A percentile compares a stretch with the other conserved stretches of the same genome.
phyloP scores from a whole-genome alignment of 2,113 vertebrate species.

The Parotia lawesii region DNA sequence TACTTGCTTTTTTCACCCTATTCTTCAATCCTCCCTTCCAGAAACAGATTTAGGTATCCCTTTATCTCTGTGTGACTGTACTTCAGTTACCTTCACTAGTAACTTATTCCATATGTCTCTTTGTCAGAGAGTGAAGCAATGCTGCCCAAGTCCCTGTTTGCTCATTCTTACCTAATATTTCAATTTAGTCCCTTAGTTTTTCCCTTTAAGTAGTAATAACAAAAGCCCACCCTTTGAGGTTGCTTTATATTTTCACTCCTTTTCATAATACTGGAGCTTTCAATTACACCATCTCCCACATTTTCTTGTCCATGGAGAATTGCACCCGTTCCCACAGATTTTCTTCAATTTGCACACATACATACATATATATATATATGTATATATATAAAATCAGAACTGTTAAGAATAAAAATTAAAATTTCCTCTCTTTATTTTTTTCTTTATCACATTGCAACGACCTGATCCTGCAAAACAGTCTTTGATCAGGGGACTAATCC shows the following conservation, averaged over 20 bases:
- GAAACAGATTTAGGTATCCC: slow-evolving; percentile 32
- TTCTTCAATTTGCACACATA: not conserved
- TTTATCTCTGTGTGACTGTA: slow-evolving; percentile 26
- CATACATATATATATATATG: not conserved
- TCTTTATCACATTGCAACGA: not conserved
- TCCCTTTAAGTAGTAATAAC: slow-evolving; percentile 28
- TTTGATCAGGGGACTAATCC: not conserved
- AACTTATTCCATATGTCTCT: slow-evolving; percentile 52
- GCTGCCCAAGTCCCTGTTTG: not conserved
- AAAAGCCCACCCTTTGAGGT: not conserved
- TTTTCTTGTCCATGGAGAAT: not conserved
- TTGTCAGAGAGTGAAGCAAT: not conserved
- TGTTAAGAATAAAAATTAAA: not conserved
- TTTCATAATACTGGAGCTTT: not conserved
- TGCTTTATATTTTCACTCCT: slow-evolving; percentile 4
- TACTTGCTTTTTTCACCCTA: slow-evolving; percentile 41
- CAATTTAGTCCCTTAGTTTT: slow-evolving; percentile 1
- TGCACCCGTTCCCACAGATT: not conserved
- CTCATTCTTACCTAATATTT: slow-evolving; percentile 56
- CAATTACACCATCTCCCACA: not conserved
- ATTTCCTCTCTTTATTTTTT: not conserved
- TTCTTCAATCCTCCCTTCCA: slow-evolving; percentile 35
- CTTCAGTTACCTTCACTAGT: slow-evolving; percentile 33
- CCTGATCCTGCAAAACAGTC: not conserved
- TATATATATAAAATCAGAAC: not conserved